phyloP scores from a whole-genome alignment of 2,113 vertebrate genomes.

The Okapia johnstoni region DNA sequence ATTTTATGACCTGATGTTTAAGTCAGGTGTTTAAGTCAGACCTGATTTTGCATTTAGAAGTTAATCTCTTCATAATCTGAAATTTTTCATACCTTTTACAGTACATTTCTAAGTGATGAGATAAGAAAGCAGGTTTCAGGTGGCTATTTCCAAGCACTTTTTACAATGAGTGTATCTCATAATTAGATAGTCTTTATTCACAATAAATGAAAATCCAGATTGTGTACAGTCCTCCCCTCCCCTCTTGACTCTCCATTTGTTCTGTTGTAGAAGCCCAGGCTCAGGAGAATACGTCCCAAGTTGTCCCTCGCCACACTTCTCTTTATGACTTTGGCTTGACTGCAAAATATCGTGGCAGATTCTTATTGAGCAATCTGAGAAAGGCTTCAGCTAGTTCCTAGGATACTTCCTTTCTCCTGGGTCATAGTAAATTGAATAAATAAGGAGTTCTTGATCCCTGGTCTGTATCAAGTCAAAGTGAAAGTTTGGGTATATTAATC shows the following conservation, averaged over 20 bases:
- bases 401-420: not conserved
- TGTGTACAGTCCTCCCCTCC: not conserved
- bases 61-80: not conserved
- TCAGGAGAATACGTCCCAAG: not conserved
- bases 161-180: not conserved
- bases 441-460: not conserved
- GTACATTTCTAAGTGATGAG: not conserved
- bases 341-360: not conserved
- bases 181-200: not conserved
- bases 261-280: not conserved
- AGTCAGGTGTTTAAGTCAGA: too few relatives aligned
- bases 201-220: not conserved
- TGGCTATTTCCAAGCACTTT: not conserved
- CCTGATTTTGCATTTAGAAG: slow-evolving; percentile 30
- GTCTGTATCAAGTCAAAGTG: not conserved
- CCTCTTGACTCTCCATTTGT: not conserved
- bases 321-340: not conserved
- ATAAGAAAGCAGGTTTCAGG: not conserved
- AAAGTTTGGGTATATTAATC: not conserved
- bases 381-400: not conserved
- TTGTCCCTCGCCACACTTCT: not conserved
- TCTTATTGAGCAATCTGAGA: not conserved
- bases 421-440: not conserved
- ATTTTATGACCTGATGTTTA: not conserved
- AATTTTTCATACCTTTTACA: not conserved